A percentile compares a stretch with the other conserved stretches of the same genome.
These are phyloP conservation scores for Mellivora capensis DNA, from an alignment of 2,113 vertebrate genomes.

Conservation along the genomic window DNA sequence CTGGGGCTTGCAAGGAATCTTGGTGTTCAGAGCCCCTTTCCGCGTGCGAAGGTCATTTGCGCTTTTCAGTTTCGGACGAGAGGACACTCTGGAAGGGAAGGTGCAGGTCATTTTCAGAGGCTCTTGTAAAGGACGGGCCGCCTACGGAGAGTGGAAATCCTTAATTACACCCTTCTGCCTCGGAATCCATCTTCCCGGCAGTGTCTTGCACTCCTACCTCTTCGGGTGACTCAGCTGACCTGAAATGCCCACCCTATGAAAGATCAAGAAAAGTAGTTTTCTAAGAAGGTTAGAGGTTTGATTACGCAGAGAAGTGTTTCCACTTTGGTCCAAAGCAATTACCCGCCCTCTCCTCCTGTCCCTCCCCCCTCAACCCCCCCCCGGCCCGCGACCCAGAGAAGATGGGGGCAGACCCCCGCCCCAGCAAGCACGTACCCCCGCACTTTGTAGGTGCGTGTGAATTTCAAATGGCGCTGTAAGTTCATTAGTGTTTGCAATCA, in stretches of 20 bases:
- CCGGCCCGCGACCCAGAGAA: not conserved
- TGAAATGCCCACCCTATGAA: conserved; percentile 49
- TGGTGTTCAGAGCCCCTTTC: not conserved
- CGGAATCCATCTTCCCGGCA: conserved; percentile 28
- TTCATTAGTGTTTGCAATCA: conserved; percentile 84
- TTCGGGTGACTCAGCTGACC: conserved; percentile 67
- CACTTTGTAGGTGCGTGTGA: conserved; percentile 60
- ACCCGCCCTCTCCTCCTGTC: not conserved
- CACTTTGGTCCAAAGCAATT: conserved; percentile 56
- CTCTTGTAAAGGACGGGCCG: not conserved
- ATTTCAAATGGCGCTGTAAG: conserved; percentile 73
- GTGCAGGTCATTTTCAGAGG: not conserved
- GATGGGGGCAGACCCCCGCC: not conserved
- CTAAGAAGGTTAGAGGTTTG: conserved; percentile 55
- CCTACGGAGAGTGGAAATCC: conserved; percentile 27
- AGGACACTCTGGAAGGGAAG: not conserved
- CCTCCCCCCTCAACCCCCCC: not conserved
- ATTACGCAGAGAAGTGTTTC: conserved; percentile 34
- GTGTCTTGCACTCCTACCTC: conserved; percentile 48
- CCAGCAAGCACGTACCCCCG: not conserved
- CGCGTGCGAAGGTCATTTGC: not conserved
- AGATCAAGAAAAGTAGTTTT: conserved; percentile 64
- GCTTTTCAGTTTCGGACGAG: not conserved
- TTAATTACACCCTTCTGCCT: conserved; percentile 41
- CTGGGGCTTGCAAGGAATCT: not conserved